These are phyloP conservation scores for Hemibagrus wyckioides DNA, from an alignment of 2,113 vertebrate species.

Conservation along the genomic window DNA sequence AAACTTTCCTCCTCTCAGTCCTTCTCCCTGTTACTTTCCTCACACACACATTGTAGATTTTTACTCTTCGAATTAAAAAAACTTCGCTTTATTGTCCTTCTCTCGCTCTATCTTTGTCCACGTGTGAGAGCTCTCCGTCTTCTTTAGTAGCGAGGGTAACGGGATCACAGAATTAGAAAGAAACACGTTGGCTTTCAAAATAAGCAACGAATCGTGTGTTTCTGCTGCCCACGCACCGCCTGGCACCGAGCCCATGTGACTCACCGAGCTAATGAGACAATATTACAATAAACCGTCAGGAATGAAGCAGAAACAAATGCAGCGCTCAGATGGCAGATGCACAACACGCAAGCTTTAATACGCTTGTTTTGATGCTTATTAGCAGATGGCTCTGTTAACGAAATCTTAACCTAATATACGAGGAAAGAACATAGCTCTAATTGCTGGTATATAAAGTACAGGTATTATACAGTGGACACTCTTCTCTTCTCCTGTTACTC, in stretches of 20 bases:
- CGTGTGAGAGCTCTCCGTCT: background rate
- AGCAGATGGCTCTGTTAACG: conserved; percentile 14
- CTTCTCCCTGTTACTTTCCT: background rate
- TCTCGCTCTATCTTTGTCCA: background rate
- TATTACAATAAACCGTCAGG: conserved; percentile 52
- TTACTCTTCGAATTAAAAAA: background rate
- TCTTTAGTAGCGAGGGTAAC: conserved; percentile 12
- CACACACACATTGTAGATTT: background rate
- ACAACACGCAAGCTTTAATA: background rate
- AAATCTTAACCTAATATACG: background rate
- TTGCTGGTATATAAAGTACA: background rate
- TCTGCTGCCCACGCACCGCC: conserved; percentile 34
- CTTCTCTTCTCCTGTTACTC: background rate
- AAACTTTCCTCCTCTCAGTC: conserved; percentile 14
- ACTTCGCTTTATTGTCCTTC: background rate
- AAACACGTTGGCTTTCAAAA: conserved; percentile 37
- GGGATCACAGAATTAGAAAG: conserved; percentile 35
- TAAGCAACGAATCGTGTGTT: conserved; percentile 27
- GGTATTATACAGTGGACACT: background rate
- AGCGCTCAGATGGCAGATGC: conserved; percentile 29
- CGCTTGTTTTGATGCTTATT: background rate
- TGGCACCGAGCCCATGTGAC: conserved; percentile 41
- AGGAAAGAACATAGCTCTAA: background rate
- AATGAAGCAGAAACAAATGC: conserved; percentile 43
- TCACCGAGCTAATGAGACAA: conserved; percentile 45